phyloP scores from a whole-genome alignment of 2,113 vertebrate species.

The Oenanthe oenanthe region DNA sequence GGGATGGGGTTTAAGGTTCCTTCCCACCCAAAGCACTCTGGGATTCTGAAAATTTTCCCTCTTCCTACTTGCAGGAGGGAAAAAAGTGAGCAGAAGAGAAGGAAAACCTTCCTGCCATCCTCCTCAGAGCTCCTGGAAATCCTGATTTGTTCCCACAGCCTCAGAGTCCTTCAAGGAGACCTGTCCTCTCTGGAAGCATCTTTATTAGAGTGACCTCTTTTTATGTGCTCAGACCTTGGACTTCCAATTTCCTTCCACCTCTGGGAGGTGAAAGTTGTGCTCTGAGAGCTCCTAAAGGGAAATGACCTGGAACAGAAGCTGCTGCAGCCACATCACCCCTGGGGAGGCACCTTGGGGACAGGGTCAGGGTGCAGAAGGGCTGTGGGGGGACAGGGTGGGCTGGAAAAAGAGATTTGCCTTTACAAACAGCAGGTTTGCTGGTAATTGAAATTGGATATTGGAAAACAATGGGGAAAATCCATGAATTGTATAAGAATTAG shows the following conservation, averaged over 20 bases:
- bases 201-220: neutral
- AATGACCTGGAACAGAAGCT: neutral
- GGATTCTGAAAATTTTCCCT: neutral
- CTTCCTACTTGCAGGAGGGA: neutral
- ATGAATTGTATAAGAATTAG: too few species aligned
- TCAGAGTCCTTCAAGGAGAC: rapidly evolving
- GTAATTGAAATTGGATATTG: too few species aligned
- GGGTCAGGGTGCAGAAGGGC: rapidly evolving
- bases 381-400: neutral
- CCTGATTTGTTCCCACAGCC: neutral
- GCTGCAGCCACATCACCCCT: neutral
- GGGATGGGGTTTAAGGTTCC: neutral
- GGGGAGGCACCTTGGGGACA: rapidly evolving
- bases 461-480: too few species aligned
- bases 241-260: neutral
- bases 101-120: neutral
- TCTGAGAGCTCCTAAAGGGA: neutral
- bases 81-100: neutral
- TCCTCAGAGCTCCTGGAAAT: neutral
- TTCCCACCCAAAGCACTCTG: rapidly evolving
- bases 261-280: neutral
- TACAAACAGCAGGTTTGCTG: too few species aligned
- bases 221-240: neutral
- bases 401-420: too few species aligned
- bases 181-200: neutral